These are phyloP conservation scores for Penaeus vannamei DNA, from an alignment of 1,140 invertebrate species.

Conservation along the genomic window DNA sequence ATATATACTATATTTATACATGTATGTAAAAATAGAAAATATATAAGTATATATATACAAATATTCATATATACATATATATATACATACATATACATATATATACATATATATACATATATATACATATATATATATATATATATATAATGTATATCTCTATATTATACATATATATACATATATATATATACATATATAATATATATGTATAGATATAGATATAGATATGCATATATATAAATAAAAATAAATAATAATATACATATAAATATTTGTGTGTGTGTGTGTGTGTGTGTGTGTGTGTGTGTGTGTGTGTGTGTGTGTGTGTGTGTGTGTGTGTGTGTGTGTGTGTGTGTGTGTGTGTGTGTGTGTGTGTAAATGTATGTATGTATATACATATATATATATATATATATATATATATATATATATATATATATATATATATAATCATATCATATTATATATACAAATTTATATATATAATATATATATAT, in stretches of 20 bases:
- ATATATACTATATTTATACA: not conserved
- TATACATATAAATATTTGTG: not conserved
- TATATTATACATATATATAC: no score
- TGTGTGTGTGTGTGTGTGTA: not conserved
- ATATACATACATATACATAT: not conserved
- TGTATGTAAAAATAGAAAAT: not conserved
- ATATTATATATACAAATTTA: not conserved
- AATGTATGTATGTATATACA: not conserved
- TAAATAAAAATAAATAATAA: not conserved
- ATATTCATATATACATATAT: constrained; percentile 18
- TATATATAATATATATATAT: not conserved
- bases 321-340: not conserved
- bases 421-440: constrained; percentile 8
- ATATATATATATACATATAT: constrained; percentile 30
- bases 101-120: not conserved
- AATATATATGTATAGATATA: not conserved
- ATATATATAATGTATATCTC: not conserved
- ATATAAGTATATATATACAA: not conserved
- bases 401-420: constrained; percentile 5
- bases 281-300: not conserved
- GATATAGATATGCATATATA: not conserved
- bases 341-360: not conserved
- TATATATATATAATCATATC: constrained; percentile 4
- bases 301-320: not conserved
- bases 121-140: constrained; percentile 24